Conservation (phyloP, 1,140 invertebrate species). For the Hycleus cichorii region DNA sequence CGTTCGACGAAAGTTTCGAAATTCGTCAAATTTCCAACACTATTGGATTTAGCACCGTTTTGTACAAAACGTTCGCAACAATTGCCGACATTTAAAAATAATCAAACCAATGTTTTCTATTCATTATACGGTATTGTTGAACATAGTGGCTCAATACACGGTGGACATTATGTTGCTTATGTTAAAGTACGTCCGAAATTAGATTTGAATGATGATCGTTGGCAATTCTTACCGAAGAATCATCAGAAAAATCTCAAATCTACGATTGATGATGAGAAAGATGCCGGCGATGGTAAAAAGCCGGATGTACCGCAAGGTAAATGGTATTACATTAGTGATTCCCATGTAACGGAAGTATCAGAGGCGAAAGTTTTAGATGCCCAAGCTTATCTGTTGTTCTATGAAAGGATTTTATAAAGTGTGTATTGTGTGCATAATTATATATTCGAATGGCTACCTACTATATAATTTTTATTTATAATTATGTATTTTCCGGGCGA, state of each 20-base stretch:
- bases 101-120: constrained; percentile 70
- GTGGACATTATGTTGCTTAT: constrained; percentile 96
- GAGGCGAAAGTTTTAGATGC: constrained; percentile 74
- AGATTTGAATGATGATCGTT: constrained; percentile 51
- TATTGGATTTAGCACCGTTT: constrained; percentile 85
- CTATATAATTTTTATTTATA: too few relatives aligned
- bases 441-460: too few relatives aligned
- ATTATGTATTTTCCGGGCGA: too few relatives aligned
- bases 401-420: constrained; percentile 74
- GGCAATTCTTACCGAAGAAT: constrained; percentile 59
- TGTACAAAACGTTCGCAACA: constrained; percentile 71
- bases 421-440: too few relatives aligned
- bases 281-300: constrained; percentile 28
- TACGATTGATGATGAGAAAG: constrained; percentile 25
- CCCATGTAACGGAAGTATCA: constrained; percentile 68
- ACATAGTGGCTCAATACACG: constrained; percentile 81
- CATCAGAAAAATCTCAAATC: constrained; percentile 40
- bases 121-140: constrained; percentile 92
- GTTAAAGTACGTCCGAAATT: constrained; percentile 65
- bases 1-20: constrained; percentile 67
- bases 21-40: constrained; percentile 78
- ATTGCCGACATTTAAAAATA: constrained; percentile 52
- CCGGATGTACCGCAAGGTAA: constrained; percentile 59
- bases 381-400: constrained; percentile 96
- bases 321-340: constrained; percentile 94